These are phyloP conservation scores for Clavelina lepadiformis DNA, from an alignment of 23 tunicate genomes.

Conservation along the genomic window DNA sequence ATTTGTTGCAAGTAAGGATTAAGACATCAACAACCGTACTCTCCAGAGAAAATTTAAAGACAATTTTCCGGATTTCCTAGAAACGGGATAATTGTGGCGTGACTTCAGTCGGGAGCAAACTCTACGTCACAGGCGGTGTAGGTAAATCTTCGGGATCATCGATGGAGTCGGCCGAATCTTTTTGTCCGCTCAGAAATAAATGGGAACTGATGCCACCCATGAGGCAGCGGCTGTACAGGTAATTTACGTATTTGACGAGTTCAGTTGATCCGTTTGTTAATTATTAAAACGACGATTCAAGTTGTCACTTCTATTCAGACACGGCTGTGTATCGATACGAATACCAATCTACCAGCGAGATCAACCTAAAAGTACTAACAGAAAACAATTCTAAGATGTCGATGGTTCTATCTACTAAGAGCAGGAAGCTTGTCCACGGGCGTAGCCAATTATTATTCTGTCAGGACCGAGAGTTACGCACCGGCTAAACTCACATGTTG, in stretches of 20 bases:
- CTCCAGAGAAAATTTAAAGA: neutral
- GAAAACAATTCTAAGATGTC: no score
- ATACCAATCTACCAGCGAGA: constrained; percentile 50
- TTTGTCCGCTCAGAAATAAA: constrained; percentile 45
- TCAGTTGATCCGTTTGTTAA: no score
- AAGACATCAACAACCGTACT: constrained; percentile 1
- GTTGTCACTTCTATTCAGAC: constrained; percentile 21
- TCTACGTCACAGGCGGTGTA: constrained; percentile 84
- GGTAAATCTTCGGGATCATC: constrained; percentile 68
- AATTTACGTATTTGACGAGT: neutral
- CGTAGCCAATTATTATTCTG: no score
- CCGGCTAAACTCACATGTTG: no score
- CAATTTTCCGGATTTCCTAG: constrained; percentile 19
- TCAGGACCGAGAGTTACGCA: no score
- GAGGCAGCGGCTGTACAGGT: constrained; percentile 45
- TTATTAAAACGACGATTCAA: neutral
- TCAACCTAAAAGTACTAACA: no score
- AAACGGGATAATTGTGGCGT: constrained; percentile 86
- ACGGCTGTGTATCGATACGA: constrained; percentile 43
- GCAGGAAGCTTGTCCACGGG: no score
- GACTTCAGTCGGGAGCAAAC: constrained; percentile 43
- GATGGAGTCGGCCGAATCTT: constrained; percentile 53
- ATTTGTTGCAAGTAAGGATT: constrained; percentile 48
- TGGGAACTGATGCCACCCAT: constrained; percentile 45
- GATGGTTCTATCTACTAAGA: no score